phyloP scores from a whole-genome alignment of 2,113 vertebrate species.

The Callopanchax toddi region DNA sequence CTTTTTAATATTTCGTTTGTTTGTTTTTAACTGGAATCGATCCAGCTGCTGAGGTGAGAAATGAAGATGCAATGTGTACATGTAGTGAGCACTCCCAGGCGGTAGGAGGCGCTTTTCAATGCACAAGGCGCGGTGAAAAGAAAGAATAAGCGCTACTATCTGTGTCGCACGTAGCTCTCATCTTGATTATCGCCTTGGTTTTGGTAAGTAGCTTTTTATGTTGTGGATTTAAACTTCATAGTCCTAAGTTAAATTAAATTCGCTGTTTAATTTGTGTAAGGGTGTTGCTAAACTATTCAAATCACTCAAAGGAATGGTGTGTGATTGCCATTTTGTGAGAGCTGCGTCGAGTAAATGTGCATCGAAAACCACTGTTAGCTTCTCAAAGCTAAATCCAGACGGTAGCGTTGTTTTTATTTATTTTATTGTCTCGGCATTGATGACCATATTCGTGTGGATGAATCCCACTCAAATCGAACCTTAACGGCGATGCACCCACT shows the following conservation, averaged over 20 bases:
- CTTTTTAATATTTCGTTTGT: no score
- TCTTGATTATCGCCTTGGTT: not conserved
- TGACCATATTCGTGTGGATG: not conserved
- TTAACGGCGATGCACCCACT: accelerated
- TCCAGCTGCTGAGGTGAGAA: no score
- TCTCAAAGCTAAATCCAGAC: not conserved
- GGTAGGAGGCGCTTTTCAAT: conserved; percentile 7
- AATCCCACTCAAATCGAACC: not conserved
- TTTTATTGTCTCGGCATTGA: not conserved
- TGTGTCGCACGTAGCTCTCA: conserved; percentile 10
- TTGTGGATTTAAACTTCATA: accelerated
- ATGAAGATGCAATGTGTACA: no score
- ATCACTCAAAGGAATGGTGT: not conserved
- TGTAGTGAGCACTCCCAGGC: not conserved
- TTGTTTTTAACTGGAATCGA: no score
- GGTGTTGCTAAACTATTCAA: not conserved
- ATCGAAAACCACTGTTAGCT: not conserved
- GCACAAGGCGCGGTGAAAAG: not conserved
- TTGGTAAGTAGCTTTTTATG: conserved; percentile 36
- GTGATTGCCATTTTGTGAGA: conserved; percentile 9
- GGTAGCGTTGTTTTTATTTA: not conserved
- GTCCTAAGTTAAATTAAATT: accelerated
- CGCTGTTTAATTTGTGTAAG: accelerated
- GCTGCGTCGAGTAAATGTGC: not conserved
- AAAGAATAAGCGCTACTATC: no score